Evolutionary conservation across 2,113 vertebrate species (phyloP).

Genomic region (Pelvicachromis taeniatus): DNA sequence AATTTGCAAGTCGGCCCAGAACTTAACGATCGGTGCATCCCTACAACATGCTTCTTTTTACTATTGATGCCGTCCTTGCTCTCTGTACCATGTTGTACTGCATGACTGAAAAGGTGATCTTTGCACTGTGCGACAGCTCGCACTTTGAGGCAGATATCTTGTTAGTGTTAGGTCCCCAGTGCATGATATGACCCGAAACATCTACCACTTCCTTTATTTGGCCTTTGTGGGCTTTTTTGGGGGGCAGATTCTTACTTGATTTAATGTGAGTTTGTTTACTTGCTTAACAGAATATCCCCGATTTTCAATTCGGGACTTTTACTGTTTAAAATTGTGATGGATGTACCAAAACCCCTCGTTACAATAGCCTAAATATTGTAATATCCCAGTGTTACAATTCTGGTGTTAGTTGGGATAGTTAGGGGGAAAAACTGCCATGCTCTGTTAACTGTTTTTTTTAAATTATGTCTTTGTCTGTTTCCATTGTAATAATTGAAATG

Average conservation of each 20-base stretch:
- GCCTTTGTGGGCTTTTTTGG: background rate
- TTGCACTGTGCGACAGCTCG: constrained; percentile 34
- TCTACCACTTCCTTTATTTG: background rate
- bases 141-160: constrained; percentile 7
- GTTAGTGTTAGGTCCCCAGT: constrained; percentile 2
- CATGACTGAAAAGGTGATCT: constrained; percentile 37
- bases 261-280: constrained; percentile 14
- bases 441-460: background rate
- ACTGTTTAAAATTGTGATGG: background rate
- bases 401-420: background rate
- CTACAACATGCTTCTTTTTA: background rate
- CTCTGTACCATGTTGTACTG: background rate
- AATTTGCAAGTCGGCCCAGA: background rate
- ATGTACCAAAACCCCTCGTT: background rate
- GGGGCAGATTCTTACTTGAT: background rate
- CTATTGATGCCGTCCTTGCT: background rate
- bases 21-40: background rate
- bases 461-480: constrained; percentile 15
- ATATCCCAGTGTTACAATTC: background rate
- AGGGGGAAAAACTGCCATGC: background rate
- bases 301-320: background rate
- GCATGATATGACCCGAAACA: constrained; percentile 24
- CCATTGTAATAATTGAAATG: constrained; percentile 2
- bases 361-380: constrained; percentile 20
- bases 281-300: background rate